These are phyloP conservation scores for Zelleria hepariella DNA, from an alignment of 2,888 invertebrate species.

Conservation along the genomic window DNA sequence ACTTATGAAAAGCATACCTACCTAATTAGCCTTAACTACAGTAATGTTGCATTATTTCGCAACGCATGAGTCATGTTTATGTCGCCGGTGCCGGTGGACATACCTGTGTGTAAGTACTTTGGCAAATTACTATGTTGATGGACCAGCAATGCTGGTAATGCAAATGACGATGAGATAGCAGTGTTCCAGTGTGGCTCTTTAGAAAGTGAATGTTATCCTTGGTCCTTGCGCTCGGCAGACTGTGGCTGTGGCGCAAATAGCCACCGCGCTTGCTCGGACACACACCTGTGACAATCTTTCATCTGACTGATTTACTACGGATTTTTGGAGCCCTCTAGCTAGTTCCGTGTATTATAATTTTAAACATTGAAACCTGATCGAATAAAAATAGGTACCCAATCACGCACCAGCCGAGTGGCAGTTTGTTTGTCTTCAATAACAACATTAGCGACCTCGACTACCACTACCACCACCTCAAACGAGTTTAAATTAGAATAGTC, in stretches of 20 bases:
- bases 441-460: neutral
- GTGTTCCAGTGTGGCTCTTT: neutral
- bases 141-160: neutral
- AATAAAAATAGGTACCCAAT: neutral
- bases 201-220: neutral
- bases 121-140: neutral
- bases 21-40: too few species aligned
- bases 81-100: neutral
- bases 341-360: too few species aligned
- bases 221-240: neutral
- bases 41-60: neutral
- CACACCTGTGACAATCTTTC: neutral
- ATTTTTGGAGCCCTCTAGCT: too few species aligned
- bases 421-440: neutral
- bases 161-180: neutral
- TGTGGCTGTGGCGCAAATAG: neutral
- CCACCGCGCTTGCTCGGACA: neutral
- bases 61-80: neutral
- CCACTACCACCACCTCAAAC: neutral
- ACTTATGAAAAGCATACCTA: neutral
- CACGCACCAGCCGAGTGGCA: neutral
- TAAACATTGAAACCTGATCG: neutral
- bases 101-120: too few species aligned
- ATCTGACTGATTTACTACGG: too few species aligned
- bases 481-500: neutral